Evolutionary conservation across 2,888 invertebrate genomes (phyloP).

Genomic region (Argyra leucocephala): DNA sequence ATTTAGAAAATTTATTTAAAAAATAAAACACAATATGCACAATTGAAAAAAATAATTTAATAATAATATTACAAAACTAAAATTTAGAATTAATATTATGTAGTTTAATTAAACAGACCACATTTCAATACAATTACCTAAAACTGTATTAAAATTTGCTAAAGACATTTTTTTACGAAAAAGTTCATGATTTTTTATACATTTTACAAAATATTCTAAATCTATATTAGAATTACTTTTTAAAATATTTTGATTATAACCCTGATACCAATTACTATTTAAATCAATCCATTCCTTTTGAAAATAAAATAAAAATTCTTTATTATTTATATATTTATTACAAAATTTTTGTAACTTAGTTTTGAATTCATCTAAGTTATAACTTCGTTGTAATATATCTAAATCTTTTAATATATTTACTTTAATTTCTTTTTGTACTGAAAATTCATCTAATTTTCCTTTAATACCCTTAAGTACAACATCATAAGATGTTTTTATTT

Average conservation of each 20-base stretch:
- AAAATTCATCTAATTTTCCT: neutral
- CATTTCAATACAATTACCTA: neutral
- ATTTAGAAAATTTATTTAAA: too few relatives aligned
- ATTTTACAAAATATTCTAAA: neutral
- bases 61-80: too few relatives aligned
- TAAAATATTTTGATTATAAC: neutral
- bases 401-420: neutral
- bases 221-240: neutral
- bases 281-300: neutral
- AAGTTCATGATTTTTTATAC: neutral
- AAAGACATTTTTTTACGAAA: constrained; percentile 1
- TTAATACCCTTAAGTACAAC: neutral
- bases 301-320: neutral
- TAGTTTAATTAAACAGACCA: neutral
- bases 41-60: too few relatives aligned
- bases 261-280: neutral
- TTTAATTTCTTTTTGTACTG: neutral
- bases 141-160: neutral
- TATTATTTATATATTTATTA: neutral
- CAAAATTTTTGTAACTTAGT: neutral
- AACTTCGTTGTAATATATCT: neutral
- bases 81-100: too few relatives aligned
- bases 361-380: neutral
- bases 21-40: too few relatives aligned
- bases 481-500: neutral